Percentiles rank a stretch among this genome's conserved stretches.
These are phyloP conservation scores for Proisotoma minuta DNA, from an alignment of 2,888 invertebrate genomes.

Conservation along the genomic window DNA sequence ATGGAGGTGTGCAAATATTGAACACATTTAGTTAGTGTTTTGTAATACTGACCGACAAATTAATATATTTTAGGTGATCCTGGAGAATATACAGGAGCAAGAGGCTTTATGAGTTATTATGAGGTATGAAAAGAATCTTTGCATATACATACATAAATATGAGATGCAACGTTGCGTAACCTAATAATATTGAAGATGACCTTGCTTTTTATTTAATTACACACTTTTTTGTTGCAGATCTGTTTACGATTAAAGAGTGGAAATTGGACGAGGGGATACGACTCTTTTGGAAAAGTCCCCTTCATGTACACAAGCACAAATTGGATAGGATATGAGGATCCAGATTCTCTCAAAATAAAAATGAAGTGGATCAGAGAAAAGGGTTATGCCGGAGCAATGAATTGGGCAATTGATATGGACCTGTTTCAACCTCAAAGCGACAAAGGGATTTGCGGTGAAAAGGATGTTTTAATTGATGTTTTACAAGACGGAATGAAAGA, in stretches of 20 bases:
- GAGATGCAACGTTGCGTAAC: too few species aligned
- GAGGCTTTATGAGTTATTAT: conserved; percentile 80
- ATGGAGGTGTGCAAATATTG: conserved; percentile 58
- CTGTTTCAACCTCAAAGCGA: too few species aligned
- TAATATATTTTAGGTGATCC: conserved; percentile 61
- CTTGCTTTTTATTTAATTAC: background rate
- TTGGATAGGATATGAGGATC: conserved; percentile 87
- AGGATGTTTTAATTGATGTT: conserved; percentile 69
- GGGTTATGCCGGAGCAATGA: conserved; percentile 83
- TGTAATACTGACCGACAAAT: too few species aligned
- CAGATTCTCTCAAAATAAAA: conserved; percentile 75
- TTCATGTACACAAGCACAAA: conserved; percentile 71
- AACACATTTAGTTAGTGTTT: background rate
- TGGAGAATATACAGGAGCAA: conserved; percentile 78
- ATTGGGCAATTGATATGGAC: conserved; percentile 89
- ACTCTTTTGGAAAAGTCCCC: conserved; percentile 74
- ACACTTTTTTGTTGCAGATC: conserved; percentile 56
- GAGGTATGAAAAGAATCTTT: too few species aligned
- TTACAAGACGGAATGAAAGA: conserved; percentile 64
- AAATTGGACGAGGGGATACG: conserved; percentile 77
- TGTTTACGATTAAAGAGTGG: conserved; percentile 69
- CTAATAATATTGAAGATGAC: background rate
- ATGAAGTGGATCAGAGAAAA: conserved; percentile 81
- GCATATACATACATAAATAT: too few species aligned
- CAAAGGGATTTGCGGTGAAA: conserved; percentile 72